Evolutionary conservation across 2,113 vertebrate genomes (phyloP).

Genomic region (Oncorhynchus tshawytscha): DNA sequence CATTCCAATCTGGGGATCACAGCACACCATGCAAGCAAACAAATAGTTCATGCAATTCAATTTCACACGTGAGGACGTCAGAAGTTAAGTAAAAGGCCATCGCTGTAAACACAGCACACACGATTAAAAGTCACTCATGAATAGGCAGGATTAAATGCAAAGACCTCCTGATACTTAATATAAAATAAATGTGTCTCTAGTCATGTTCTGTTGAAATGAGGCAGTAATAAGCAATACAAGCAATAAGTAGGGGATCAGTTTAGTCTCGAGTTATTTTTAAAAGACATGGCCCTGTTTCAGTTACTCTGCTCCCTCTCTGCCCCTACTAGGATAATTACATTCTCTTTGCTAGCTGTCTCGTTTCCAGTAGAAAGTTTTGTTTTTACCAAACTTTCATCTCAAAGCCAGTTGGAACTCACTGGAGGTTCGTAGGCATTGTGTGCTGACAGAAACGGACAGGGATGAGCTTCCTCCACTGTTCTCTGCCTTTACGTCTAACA

Average conservation of each 20-base stretch:
- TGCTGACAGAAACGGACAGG: not conserved
- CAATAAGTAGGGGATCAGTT: not conserved
- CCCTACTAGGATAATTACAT: not conserved
- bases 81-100: no score
- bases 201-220: not conserved
- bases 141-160: no score
- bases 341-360: not conserved
- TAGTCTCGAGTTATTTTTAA: not conserved
- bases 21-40: no score
- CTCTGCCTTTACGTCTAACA: not conserved
- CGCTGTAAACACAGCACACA: no score
- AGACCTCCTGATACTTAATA: no score
- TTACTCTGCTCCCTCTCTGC: not conserved
- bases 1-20: no score
- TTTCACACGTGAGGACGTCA: no score
- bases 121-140: no score
- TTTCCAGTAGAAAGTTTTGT: not conserved
- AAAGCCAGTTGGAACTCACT: not conserved
- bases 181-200: no score
- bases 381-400: not conserved
- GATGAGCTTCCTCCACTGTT: not conserved
- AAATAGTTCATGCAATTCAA: no score
- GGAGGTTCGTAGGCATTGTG: not conserved
- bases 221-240: constrained; percentile 3
- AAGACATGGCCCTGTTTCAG: not conserved